Conservation (phyloP, 2,113 vertebrate species). For the Centropus bengalensis region DNA sequence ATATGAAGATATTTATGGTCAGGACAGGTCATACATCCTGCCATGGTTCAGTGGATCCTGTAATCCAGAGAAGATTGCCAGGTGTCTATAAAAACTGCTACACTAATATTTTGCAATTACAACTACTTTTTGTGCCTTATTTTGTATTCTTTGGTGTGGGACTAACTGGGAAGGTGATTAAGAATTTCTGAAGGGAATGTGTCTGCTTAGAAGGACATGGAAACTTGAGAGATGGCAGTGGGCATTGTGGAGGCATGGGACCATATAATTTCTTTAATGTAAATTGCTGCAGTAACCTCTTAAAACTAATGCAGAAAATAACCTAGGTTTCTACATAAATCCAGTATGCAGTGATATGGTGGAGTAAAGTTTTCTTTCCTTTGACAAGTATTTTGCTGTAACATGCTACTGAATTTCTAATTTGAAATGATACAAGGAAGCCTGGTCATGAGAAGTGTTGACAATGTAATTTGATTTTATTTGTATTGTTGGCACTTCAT, state of each 20-base stretch:
- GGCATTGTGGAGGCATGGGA: rapidly evolving
- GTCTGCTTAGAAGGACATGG: neutral
- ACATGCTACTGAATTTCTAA: neutral
- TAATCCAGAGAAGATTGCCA: neutral
- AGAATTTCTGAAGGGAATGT: neutral
- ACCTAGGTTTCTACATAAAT: neutral
- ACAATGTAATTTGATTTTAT: slow-evolving; percentile 64
- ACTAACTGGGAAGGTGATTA: neutral
- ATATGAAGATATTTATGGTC: neutral
- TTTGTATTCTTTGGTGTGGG: neutral
- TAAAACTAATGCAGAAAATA: neutral
- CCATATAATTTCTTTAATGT: neutral
- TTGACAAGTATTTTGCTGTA: neutral
- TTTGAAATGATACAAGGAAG: slow-evolving; percentile 11
- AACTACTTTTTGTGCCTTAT: neutral
- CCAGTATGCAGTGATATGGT: neutral
- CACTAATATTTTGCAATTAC: neutral
- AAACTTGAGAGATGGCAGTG: neutral
- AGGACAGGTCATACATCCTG: neutral
- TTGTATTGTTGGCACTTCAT: slow-evolving; percentile 26
- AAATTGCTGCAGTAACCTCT: neutral
- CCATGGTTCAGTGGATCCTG: neutral
- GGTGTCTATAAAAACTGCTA: neutral
- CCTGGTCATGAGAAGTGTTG: neutral
- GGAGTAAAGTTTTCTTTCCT: neutral